Evolutionary conservation across 2,797 vertebrate species (phyloP).

Genomic region (Choloepus didactylus): DNA sequence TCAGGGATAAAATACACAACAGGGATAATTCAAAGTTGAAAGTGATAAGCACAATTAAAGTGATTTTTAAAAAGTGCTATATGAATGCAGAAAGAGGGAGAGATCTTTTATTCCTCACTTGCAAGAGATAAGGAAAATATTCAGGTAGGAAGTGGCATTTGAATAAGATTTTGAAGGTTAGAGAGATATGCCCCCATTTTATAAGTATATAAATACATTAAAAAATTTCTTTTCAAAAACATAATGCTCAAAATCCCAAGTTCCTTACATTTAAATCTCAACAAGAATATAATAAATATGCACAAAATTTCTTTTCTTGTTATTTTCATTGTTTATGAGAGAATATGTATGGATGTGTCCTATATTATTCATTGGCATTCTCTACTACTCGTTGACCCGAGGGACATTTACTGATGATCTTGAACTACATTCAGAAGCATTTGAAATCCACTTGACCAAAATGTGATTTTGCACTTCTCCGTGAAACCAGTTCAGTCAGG

Average conservation of each 20-base stretch:
- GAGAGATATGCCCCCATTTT: not conserved
- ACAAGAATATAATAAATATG: not conserved
- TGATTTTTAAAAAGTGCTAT: not conserved
- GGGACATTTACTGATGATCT: slow-evolving; percentile 22
- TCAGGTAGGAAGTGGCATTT: not conserved
- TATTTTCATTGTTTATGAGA: slow-evolving; percentile 12
- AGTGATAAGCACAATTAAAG: not conserved
- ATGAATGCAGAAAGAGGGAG: not conserved
- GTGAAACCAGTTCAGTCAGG: slow-evolving; percentile 19
- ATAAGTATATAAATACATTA: not conserved
- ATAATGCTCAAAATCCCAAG: not conserved
- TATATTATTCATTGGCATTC: not conserved
- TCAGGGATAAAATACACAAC: not conserved
- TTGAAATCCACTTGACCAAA: slow-evolving; percentile 62
- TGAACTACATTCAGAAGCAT: slow-evolving; percentile 61
- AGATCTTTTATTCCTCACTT: not conserved
- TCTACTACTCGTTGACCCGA: not conserved
- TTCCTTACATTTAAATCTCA: slow-evolving; percentile 12
- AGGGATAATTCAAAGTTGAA: not conserved
- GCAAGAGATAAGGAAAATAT: not conserved
- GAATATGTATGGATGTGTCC: not conserved
- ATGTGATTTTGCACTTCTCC: slow-evolving; percentile 48
- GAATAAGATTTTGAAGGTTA: not conserved
- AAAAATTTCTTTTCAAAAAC: not conserved
- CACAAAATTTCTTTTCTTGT: not conserved